phyloP scores from a whole-genome alignment of 2,797 vertebrate genomes.

The Tympanoctomys barrerae region DNA sequence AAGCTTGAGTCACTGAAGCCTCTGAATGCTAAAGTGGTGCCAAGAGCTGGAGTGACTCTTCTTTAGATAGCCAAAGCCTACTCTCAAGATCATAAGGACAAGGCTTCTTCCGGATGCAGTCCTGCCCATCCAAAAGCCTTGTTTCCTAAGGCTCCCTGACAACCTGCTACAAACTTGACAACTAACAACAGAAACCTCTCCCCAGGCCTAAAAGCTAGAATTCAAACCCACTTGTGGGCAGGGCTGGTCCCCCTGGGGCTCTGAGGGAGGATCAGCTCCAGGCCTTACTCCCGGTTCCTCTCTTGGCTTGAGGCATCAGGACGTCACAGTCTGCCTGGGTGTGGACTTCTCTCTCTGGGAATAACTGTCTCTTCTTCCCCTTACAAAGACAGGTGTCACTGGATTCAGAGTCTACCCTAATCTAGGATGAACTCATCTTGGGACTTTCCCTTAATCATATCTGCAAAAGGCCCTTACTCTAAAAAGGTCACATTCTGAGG shows the following conservation, averaged over 20 bases:
- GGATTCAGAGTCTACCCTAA: too few relatives aligned
- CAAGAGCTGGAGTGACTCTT: not conserved
- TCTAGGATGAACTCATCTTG: not conserved
- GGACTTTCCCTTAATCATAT: not conserved
- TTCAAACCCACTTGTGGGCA: not conserved
- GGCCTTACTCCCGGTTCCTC: not conserved
- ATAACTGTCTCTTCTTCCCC: not conserved
- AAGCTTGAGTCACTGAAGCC: not conserved
- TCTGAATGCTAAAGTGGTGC: not conserved
- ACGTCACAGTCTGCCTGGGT: not conserved
- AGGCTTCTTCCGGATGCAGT: not conserved
- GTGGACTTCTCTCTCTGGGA: not conserved
- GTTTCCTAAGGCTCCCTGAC: not conserved
- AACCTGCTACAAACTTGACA: not conserved
- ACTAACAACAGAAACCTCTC: not conserved
- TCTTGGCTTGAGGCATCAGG: not conserved
- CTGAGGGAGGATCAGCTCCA: not conserved
- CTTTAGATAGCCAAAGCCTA: not conserved
- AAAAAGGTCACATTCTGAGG: slow-evolving; percentile 5
- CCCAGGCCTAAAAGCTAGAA: not conserved
- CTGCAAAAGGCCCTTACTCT: not conserved
- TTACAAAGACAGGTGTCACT: not conserved
- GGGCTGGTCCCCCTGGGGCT: too few relatives aligned
- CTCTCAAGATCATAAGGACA: not conserved
- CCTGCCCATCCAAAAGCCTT: not conserved